phyloP scores from a whole-genome alignment of 2,888 invertebrate species.

The Margaritifera margaritifera region DNA sequence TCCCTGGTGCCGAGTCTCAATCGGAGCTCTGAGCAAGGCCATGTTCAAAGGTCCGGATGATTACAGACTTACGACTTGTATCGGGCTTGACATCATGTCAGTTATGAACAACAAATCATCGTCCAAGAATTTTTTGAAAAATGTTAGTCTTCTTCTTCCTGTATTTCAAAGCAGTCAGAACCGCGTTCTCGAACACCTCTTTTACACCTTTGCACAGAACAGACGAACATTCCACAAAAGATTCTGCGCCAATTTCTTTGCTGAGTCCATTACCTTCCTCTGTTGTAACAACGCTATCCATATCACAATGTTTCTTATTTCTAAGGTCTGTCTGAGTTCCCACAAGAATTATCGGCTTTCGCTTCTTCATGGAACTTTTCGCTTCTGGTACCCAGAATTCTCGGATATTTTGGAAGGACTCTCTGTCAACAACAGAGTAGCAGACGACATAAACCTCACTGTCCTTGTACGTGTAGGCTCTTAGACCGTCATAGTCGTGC shows the following conservation, averaged over 20 bases:
- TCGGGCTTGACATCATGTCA: no score
- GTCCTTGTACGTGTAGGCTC: conserved; percentile 55
- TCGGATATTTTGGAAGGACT: conserved; percentile 45
- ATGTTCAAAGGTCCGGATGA: no score
- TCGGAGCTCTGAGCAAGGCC: no score
- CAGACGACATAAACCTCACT: conserved; percentile 55
- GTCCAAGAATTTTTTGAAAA: conserved; percentile 31
- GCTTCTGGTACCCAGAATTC: conserved; percentile 56
- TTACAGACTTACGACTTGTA: no score
- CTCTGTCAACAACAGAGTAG: conserved; percentile 50
- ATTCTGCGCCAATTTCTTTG: conserved; percentile 47
- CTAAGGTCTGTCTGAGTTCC: conserved; percentile 54
- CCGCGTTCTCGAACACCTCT: conserved; percentile 51
- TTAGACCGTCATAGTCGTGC: conserved; percentile 51
- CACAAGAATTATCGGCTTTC: conserved; percentile 47
- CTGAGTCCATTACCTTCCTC: conserved; percentile 44
- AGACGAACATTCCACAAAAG: conserved; percentile 53
- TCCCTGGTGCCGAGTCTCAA: no score
- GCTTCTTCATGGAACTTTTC: conserved; percentile 42
- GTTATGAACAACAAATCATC: conserved; percentile 14
- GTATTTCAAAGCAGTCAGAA: conserved; percentile 44
- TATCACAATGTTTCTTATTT: not conserved
- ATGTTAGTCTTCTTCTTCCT: conserved; percentile 43
- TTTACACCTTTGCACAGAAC: conserved; percentile 38
- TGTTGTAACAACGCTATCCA: conserved; percentile 21